Conservation (phyloP, 2,888 invertebrate species). For the Deilephila elpenor region DNA sequence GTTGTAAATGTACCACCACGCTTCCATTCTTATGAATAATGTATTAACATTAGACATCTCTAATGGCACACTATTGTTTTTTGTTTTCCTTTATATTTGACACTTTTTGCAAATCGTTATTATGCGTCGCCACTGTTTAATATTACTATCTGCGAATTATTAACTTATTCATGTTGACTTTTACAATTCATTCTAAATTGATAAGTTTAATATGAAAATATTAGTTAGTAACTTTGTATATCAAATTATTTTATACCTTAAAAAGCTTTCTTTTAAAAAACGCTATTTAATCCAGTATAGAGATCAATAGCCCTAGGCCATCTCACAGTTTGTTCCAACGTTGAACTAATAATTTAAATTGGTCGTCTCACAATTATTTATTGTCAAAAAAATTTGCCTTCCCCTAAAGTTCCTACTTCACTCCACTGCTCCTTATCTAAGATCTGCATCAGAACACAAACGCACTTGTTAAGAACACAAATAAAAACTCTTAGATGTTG, state of each 20-base stretch:
- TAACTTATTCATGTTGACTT: no score
- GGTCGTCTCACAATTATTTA: neutral
- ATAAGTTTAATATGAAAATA: no score
- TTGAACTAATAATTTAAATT: no score
- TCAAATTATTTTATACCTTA: no score
- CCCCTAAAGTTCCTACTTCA: neutral
- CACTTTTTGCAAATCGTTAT: conserved; percentile 6
- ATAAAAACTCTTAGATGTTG: conserved; percentile 5
- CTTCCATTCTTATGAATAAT: conserved; percentile 49
- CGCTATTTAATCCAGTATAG: no score
- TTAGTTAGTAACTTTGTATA: no score
- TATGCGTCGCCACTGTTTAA: neutral
- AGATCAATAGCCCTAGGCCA: no score
- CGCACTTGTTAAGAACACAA: neutral
- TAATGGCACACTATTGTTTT: conserved; percentile 46
- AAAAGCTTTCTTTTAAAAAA: no score
- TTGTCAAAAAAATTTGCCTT: neutral
- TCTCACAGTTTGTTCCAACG: no score
- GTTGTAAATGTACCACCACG: conserved; percentile 38
- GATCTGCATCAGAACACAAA: neutral
- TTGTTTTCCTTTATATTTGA: conserved; percentile 37
- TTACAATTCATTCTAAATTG: no score
- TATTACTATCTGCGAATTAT: neutral
- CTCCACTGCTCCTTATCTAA: neutral
- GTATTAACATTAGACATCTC: conserved; percentile 43